Conservation (phyloP, 2,888 invertebrate genomes). For the Cantharis rufa region DNA sequence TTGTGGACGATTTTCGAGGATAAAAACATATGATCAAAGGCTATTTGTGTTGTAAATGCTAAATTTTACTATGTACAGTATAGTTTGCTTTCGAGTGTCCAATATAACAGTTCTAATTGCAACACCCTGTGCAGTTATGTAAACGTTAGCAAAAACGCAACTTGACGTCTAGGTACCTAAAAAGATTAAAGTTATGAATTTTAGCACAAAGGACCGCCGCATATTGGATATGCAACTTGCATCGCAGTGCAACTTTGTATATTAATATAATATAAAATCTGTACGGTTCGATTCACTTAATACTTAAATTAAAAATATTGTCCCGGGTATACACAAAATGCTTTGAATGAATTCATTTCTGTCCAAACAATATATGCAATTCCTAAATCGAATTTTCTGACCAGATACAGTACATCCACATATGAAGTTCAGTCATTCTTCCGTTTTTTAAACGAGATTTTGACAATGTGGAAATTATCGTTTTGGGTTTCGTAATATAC, state of each 20-base stretch:
- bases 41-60: conserved; percentile 2
- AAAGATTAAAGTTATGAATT: conserved; percentile 46
- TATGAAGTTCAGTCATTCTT: neutral
- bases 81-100: neutral
- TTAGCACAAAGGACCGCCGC: conserved; percentile 49
- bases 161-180: conserved; percentile 22
- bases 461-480: neutral
- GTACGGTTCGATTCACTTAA: conserved; percentile 51
- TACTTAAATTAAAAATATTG: conserved; percentile 51
- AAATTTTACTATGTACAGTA: neutral
- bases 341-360: conserved; percentile 2
- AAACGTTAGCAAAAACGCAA: neutral
- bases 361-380: neutral
- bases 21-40: conserved; percentile 29
- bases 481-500: neutral
- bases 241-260: conserved; percentile 54
- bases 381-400: conserved; percentile 7
- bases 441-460: neutral
- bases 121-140: neutral
- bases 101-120: neutral
- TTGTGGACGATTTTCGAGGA: conserved; percentile 53
- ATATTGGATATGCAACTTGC: conserved; percentile 43
- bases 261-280: conserved; percentile 51
- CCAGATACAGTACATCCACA: neutral
- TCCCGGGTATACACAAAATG: conserved; percentile 31